Evolutionary conservation across 23 tunicate species (phyloP).

Genomic region (Trididemnum miniatum): DNA sequence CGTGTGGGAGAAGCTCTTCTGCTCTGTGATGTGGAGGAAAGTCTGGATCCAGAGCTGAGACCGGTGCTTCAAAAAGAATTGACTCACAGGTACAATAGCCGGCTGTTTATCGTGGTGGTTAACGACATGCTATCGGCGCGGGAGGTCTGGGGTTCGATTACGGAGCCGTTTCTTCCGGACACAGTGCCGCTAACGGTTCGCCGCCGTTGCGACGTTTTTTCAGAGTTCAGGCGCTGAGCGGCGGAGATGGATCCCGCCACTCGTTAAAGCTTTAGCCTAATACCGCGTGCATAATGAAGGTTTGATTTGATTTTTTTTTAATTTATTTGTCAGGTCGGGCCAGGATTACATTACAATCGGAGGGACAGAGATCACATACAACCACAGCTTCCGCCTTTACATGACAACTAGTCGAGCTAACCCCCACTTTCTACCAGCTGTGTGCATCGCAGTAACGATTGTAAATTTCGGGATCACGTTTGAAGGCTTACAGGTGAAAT

Average conservation of each 20-base stretch:
- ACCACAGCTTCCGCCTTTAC: constrained; percentile 74
- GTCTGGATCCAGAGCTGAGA: constrained; percentile 76
- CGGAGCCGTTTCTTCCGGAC: too few relatives aligned
- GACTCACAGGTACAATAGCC: constrained; percentile 79
- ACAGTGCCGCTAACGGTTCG: too few relatives aligned
- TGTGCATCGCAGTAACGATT: constrained; percentile 77
- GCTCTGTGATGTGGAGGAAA: constrained; percentile 73
- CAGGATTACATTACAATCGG: constrained; percentile 91
- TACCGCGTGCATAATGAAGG: too few relatives aligned
- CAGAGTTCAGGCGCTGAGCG: too few relatives aligned
- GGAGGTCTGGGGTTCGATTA: too few relatives aligned
- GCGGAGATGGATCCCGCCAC: too few relatives aligned
- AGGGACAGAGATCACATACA: constrained; percentile 83
- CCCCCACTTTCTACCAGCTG: constrained; percentile 90
- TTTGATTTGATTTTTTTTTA: too few relatives aligned
- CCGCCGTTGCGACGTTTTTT: too few relatives aligned
- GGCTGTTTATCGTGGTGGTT: too few relatives aligned
- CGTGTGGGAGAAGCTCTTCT: constrained; percentile 86
- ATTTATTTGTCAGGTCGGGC: constrained; percentile 57
- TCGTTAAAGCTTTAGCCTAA: too few relatives aligned
- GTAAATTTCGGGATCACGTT: constrained; percentile 87
- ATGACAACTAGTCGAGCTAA: constrained; percentile 86
- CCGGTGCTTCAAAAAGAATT: constrained; percentile 82
- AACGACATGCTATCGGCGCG: too few relatives aligned
- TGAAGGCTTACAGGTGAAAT: constrained; percentile 81